Percentiles rank a stretch among this genome's conserved stretches.
phyloP scores from a whole-genome alignment of 2,888 invertebrate genomes.

The Sinelater perroti region DNA sequence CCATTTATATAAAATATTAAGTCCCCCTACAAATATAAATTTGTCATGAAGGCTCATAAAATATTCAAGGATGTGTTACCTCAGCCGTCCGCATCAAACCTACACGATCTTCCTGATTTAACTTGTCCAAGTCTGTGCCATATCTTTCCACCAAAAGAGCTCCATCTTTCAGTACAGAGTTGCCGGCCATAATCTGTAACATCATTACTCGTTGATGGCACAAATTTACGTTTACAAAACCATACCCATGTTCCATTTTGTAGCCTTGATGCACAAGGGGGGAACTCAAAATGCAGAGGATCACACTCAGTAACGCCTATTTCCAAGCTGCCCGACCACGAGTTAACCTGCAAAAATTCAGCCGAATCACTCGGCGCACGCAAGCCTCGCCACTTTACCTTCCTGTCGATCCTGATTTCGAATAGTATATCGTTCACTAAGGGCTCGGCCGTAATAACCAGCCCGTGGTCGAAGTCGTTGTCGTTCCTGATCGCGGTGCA shows the following conservation, averaged over 20 bases:
- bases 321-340: conserved; percentile 81
- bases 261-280: conserved; percentile 81
- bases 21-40: conserved; percentile 68
- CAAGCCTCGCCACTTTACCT: conserved; percentile 74
- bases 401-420: conserved; percentile 87
- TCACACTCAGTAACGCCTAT: conserved; percentile 78
- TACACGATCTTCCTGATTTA: conserved; percentile 83
- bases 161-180: conserved; percentile 86
- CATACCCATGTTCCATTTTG: conserved; percentile 84
- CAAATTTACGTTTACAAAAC: neutral
- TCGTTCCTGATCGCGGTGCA: conserved; percentile 82
- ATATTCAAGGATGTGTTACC: conserved; percentile 59
- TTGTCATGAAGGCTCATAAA: neutral
- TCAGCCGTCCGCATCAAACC: conserved; percentile 85
- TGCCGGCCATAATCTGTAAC: conserved; percentile 83
- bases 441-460: conserved; percentile 84
- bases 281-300: conserved; percentile 73
- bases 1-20: conserved; percentile 90
- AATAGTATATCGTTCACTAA: conserved; percentile 83
- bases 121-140: conserved; percentile 83
- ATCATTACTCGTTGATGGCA: conserved; percentile 8
- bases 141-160: conserved; percentile 82
- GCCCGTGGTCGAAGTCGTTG: conserved; percentile 87
- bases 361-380: too few species aligned
- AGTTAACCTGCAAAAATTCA: conserved; percentile 70